These are phyloP conservation scores for Alosa alosa DNA, from an alignment of 2,113 vertebrate genomes.

Conservation along the genomic window DNA sequence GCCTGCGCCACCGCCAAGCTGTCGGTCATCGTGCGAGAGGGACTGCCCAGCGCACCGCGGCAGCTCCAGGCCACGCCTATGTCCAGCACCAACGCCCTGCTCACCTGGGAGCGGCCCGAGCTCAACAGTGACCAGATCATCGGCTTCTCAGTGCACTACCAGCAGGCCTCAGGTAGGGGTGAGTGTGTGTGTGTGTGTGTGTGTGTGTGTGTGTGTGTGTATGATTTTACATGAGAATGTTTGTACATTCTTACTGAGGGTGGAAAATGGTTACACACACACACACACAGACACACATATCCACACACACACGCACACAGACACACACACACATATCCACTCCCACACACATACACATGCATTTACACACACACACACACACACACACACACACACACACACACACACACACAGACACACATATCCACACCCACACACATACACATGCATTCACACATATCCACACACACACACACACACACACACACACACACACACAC, in stretches of 20 bases:
- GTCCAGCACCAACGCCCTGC: slow-evolving; percentile 84
- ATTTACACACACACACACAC: not conserved
- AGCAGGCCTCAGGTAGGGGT: slow-evolving; percentile 78
- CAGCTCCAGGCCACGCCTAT: slow-evolving; percentile 77
- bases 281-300: too few species aligned
- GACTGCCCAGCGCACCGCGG: slow-evolving; percentile 89
- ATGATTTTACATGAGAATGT: too few species aligned
- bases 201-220: not conserved
- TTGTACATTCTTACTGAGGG: too few species aligned
- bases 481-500: too few species aligned
- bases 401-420: too few species aligned
- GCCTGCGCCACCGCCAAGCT: slow-evolving; percentile 89
- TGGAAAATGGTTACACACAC: too few species aligned
- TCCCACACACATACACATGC: too few species aligned
- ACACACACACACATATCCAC: not conserved
- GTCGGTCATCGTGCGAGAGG: slow-evolving; percentile 88
- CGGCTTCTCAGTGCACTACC: slow-evolving; percentile 94
- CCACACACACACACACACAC: too few species aligned
- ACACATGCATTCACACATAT: too few species aligned
- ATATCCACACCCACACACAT: too few species aligned
- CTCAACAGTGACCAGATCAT: slow-evolving; percentile 93
- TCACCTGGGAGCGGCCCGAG: slow-evolving; percentile 90
- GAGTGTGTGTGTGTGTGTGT: slow-evolving; percentile 29
- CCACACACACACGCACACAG: not conserved
- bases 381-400: not conserved